Percentiles rank a stretch among this genome's conserved stretches.
Conservation (phyloP, 2,113 vertebrate species). For the Strigops habroptila region DNA sequence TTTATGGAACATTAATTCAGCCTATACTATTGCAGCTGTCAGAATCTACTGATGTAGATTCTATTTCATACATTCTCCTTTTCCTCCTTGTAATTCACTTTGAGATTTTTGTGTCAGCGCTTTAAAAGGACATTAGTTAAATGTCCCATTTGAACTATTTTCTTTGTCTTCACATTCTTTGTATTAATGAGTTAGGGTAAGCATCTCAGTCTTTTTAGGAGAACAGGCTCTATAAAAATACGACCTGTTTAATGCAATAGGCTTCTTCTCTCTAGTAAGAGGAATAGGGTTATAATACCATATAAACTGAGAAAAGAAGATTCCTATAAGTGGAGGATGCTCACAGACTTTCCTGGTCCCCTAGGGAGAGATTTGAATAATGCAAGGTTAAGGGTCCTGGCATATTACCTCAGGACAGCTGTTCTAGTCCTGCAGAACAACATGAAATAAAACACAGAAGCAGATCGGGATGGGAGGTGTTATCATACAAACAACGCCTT, state of each 20-base stretch:
- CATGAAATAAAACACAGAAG: neutral
- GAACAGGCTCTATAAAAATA: neutral
- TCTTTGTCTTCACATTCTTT: neutral
- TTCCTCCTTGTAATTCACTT: neutral
- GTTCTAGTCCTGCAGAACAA: slow-evolving; percentile 19
- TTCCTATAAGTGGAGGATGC: neutral
- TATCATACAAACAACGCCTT: neutral
- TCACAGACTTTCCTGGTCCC: neutral
- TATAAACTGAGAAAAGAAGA: neutral
- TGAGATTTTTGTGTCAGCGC: neutral
- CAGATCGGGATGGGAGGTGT: neutral
- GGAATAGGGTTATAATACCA: neutral
- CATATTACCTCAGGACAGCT: slow-evolving; percentile 47
- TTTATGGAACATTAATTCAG: slow-evolving; percentile 61
- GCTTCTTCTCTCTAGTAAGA: neutral
- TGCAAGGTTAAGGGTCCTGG: slow-evolving; percentile 24
- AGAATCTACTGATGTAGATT: slow-evolving; percentile 18
- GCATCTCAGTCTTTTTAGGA: neutral
- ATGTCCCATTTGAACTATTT: neutral
- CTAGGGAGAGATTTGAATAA: slow-evolving; percentile 26
- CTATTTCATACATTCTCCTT: neutral
- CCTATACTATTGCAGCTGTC: slow-evolving; percentile 20
- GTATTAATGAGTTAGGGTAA: neutral
- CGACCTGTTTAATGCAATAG: neutral
- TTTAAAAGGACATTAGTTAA: neutral